A percentile compares a stretch with the other conserved stretches of the same genome.
phyloP scores from a whole-genome alignment of 2,888 invertebrate species.

The Polia nebulosa region DNA sequence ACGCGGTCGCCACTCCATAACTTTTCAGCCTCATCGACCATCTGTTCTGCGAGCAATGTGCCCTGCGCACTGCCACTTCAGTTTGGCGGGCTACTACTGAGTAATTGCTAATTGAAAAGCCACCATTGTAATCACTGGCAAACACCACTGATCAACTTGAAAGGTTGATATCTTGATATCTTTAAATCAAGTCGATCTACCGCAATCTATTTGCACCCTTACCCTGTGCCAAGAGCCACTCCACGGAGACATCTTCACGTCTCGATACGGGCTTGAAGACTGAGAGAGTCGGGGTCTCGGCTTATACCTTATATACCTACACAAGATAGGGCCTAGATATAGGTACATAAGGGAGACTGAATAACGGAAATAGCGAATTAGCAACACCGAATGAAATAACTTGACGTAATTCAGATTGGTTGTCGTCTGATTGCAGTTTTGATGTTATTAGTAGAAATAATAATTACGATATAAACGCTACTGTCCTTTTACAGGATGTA shows the following conservation, averaged over 20 bases:
- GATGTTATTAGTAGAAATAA: too few species aligned
- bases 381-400: not conserved
- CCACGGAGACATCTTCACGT: conserved; percentile 36
- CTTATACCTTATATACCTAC: too few species aligned
- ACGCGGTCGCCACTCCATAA: too few species aligned
- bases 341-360: not conserved
- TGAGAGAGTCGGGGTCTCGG: not conserved
- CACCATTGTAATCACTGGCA: too few species aligned
- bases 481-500: too few species aligned
- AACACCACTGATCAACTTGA: not conserved
- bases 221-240: conserved; percentile 39
- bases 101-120: too few species aligned
- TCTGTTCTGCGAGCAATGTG: too few species aligned
- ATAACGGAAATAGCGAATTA: not conserved
- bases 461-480: too few species aligned
- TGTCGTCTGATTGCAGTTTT: not conserved
- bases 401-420: conserved; percentile 1
- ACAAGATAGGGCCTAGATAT: not conserved
- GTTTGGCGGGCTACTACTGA: too few species aligned
- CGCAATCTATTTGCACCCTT: not conserved
- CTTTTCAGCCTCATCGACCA: too few species aligned
- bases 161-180: not conserved
- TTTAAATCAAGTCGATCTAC: not conserved
- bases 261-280: conserved; percentile 12
- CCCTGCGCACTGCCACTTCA: too few species aligned